Conservation (phyloP, 2,797 vertebrate genomes). For the Melanotaenia parkinsoni region DNA sequence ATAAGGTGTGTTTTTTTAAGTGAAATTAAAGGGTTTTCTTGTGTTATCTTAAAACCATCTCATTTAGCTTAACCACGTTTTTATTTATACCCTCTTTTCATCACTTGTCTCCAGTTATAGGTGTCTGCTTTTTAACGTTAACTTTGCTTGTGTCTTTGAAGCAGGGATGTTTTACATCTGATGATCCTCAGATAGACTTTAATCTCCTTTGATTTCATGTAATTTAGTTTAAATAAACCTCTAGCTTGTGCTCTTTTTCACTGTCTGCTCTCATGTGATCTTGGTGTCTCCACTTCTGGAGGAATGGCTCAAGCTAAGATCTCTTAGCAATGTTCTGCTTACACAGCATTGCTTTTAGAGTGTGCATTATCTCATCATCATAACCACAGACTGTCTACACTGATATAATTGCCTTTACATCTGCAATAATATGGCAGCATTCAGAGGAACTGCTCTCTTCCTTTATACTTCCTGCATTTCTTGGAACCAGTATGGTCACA, state of each 20-base stretch:
- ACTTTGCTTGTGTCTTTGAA: constrained; percentile 5
- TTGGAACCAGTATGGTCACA: neutral
- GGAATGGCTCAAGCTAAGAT: constrained; percentile 16
- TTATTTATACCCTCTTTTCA: neutral
- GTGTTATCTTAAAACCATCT: neutral
- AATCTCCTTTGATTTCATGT: constrained; percentile 37
- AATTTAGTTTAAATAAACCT: constrained; percentile 27
- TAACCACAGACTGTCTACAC: constrained; percentile 12
- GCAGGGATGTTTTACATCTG: constrained; percentile 15
- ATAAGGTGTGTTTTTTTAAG: too few species aligned
- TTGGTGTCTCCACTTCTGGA: constrained; percentile 12
- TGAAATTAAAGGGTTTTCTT: too few species aligned
- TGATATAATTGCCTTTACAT: constrained; percentile 22
- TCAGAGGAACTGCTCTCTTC: too few species aligned
- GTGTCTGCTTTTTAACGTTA: constrained; percentile 2
- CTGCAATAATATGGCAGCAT: neutral
- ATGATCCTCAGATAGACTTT: constrained; percentile 14
- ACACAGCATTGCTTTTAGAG: constrained; percentile 14
- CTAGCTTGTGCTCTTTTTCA: constrained; percentile 14
- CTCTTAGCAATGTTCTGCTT: constrained; percentile 17
- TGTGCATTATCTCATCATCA: neutral
- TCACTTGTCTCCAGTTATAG: neutral
- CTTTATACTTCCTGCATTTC: neutral
- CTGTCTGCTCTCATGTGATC: constrained; percentile 22
- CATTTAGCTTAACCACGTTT: neutral